Conservation (phyloP, 2,113 vertebrate species). For the Mus musculus region GRCm39 chr10:117480001-117480500, state of each 20-base stretch:
- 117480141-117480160: not conserved
- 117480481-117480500: not conserved
- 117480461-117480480: constrained; percentile 68
- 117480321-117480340: constrained; percentile 55
- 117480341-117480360: constrained; percentile 34
- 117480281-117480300: constrained; percentile 9
- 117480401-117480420: constrained; percentile 55
- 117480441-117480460: constrained; percentile 50
- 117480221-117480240: not conserved
- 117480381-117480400: constrained; percentile 36
- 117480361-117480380: constrained; percentile 31
- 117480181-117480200: not conserved
- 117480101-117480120: constrained; percentile 12
- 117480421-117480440: constrained; percentile 58
- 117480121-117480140: not conserved
- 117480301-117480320: constrained; percentile 1
- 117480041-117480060: not conserved
- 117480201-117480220: not conserved
- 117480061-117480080: constrained; percentile 39
- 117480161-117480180: not conserved
- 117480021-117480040: not conserved
- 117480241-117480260: constrained; percentile 1
- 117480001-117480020: not conserved
- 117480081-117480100: not conserved
- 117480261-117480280: not conserved